Conservation (phyloP, 2,888 invertebrate genomes). For the Cheilosia pagana region DNA sequence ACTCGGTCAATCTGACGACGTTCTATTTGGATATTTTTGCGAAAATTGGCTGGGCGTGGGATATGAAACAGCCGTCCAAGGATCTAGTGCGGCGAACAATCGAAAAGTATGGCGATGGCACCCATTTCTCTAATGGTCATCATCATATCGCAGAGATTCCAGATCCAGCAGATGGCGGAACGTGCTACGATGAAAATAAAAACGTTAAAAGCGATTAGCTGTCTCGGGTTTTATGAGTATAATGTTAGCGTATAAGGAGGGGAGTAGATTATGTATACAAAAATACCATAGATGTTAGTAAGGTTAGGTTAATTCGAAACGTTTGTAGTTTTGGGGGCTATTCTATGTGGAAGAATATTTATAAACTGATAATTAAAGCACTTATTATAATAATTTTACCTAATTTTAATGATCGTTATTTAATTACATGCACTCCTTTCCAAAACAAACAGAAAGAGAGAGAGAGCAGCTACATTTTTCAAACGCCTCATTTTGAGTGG, state of each 20-base stretch:
- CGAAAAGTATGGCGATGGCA: constrained; percentile 84
- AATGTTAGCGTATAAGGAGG: constrained; percentile 38
- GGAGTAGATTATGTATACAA: constrained; percentile 42
- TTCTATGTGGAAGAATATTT: constrained; percentile 31
- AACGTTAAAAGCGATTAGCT: constrained; percentile 63
- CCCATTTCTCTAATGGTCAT: constrained; percentile 80
- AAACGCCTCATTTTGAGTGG: constrained; percentile 43
- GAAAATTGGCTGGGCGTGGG: constrained; percentile 90
- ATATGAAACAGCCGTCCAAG: constrained; percentile 87
- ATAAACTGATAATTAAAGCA: constrained; percentile 19
- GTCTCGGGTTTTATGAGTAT: constrained; percentile 12
- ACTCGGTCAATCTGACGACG: constrained; percentile 88
- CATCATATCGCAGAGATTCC: constrained; percentile 81
- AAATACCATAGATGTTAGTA: constrained; percentile 40
- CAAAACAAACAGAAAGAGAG: background rate
- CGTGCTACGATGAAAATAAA: constrained; percentile 61
- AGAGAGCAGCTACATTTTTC: background rate
- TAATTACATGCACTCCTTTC: constrained; percentile 34
- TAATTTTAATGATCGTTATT: constrained; percentile 2
- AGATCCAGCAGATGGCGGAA: constrained; percentile 77
- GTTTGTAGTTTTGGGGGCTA: constrained; percentile 24
- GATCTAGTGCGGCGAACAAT: constrained; percentile 86
- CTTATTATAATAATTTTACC: constrained; percentile 10
- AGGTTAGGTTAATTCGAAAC: constrained; percentile 40
- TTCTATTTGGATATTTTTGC: constrained; percentile 88